Evolutionary conservation across 2,888 invertebrate genomes (phyloP).

Genomic region (Sepioteuthis lessoniana): DNA sequence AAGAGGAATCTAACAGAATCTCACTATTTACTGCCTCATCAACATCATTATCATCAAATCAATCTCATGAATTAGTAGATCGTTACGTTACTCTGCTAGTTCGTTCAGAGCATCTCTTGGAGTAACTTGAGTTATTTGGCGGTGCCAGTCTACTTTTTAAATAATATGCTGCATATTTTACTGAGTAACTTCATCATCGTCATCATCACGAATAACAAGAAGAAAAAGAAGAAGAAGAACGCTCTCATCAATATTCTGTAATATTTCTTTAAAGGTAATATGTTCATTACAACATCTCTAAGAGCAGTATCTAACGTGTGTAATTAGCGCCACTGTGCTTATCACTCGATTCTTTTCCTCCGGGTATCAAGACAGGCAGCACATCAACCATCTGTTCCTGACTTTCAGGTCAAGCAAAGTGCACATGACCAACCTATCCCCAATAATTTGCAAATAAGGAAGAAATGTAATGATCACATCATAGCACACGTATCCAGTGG

Average conservation of each 20-base stretch:
- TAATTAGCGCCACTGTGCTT: not conserved
- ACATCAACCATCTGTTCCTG: not conserved
- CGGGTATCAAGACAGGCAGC: not conserved
- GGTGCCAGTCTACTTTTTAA: no score
- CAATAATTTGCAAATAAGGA: not conserved
- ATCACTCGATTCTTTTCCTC: not conserved
- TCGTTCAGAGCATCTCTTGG: no score
- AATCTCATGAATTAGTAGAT: no score
- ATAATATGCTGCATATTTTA: no score
- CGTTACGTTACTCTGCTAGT: no score
- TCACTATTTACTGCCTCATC: no score
- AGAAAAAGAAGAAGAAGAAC: no score
- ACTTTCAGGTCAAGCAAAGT: not conserved
- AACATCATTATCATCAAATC: no score
- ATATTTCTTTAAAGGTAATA: not conserved
- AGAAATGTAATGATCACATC: not conserved
- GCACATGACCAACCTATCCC: not conserved
- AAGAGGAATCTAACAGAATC: no score
- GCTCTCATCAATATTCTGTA: not conserved
- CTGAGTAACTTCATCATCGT: no score
- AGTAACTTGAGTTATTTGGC: no score
- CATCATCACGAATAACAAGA: no score
- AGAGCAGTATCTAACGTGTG: not conserved
- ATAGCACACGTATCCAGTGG: not conserved
- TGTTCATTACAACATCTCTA: not conserved